A percentile compares a stretch with the other conserved stretches of the same genome.
Conservation (phyloP, 2,888 invertebrate species). For the Zygaena filipendulae region DNA sequence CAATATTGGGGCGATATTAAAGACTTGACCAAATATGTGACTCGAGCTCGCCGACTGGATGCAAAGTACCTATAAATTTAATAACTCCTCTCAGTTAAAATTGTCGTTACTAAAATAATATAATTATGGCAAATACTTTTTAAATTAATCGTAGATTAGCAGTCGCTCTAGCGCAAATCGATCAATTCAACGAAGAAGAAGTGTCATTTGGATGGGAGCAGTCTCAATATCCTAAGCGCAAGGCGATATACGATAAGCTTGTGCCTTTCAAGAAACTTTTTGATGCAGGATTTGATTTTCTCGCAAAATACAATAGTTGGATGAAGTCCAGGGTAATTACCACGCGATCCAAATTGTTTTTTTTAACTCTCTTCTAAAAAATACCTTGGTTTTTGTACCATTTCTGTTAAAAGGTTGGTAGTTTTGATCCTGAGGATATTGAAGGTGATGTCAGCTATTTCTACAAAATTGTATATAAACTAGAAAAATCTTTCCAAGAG, state of each 20-base stretch:
- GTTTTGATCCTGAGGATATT: conserved; percentile 88
- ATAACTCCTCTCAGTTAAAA: no score
- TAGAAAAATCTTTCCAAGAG: conserved; percentile 86
- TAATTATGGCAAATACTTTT: no score
- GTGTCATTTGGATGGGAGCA: conserved; percentile 85
- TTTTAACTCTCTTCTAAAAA: no score
- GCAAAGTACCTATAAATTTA: conserved; percentile 46
- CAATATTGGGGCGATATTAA: conserved; percentile 86
- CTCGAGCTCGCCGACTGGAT: conserved; percentile 80
- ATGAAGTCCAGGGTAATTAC: conserved; percentile 72
- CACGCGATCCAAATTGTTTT: no score
- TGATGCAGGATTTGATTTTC: conserved; percentile 85
- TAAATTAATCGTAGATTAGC: no score
- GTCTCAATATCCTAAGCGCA: conserved; percentile 87
- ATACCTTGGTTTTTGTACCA: neutral
- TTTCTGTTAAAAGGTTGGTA: conserved; percentile 73
- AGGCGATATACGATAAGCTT: conserved; percentile 79
- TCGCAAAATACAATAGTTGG: conserved; percentile 84
- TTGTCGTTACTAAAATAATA: no score
- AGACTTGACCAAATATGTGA: conserved; percentile 83
- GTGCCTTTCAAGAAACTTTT: conserved; percentile 87
- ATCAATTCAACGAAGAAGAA: conserved; percentile 91
- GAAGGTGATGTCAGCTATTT: conserved; percentile 77
- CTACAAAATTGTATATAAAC: conserved; percentile 80
- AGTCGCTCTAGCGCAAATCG: conserved; percentile 80